Base-by-base conservation (phyloP, 2,888 invertebrate species). In the Diachrysia chrysitis region DNA sequence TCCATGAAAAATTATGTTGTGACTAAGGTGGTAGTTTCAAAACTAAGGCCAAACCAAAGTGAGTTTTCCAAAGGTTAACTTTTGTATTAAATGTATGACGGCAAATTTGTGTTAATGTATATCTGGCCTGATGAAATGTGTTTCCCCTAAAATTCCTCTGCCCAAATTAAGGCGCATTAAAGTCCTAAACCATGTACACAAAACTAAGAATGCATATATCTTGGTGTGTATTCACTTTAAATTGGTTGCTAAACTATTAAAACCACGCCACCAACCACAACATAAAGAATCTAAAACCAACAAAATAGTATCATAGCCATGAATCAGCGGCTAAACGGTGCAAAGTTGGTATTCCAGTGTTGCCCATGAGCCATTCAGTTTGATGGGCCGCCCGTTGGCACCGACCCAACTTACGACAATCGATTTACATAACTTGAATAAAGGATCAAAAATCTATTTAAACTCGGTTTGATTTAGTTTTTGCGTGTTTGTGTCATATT, bases 321-420 rank as follows among this genome's bases (percentile, higher is more conserved):
- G 71, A 76, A 81, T 82, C 72, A 79, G 66, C 21, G 46, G 57
- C 61, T 78, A 76, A 82, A 76, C 82, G 76, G 73, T 81, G 73
- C 78, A 79, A 76, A 81, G 78, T 82, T 76, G 78, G 79, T 81
- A 81, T 83, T 84, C 82, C 81, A 63, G 53, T 80, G 81, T 78
- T 82, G 78, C 83, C 84, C 82, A 84, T 83, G 85, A 71, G 64
- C 80, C 61, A 82, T 89, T 85, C 84, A 83, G 85, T 86, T 84
- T 87, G 88, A 90, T 88, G 88, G 85, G 85, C 84, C 73, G 71
- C 79, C 83, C 84, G 83, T 85, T 90, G 90, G 91, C 89, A 74
- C 48, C 68, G 67, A 51, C 67, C 91, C 91, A 91, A 83, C 77
- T 73, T 81, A 75, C 74, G 81, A 80, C 84, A 85, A 89, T 91